Base-by-base conservation (phyloP, 1,140 invertebrate genomes). In the Mizuhopecten yessoensis region DNA sequence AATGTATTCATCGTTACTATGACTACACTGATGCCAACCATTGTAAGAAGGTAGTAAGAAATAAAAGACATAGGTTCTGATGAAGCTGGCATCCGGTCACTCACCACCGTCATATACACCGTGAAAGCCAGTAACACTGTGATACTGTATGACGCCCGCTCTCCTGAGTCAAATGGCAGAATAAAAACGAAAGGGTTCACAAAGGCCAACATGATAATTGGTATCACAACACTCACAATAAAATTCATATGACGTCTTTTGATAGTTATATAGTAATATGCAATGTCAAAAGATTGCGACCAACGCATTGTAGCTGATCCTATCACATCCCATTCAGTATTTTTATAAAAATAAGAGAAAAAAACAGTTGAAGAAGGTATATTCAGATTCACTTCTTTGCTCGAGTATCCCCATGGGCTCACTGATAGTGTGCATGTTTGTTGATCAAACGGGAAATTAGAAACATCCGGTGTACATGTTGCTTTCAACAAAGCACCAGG, bases 51-150 rank as follows among this genome's bases (percentile, higher is more conserved):
- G 42, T 45, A 90, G 45, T 88, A 92, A 34, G 87, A 86, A 39
- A 91, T 87, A 11, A 87, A 87, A 9, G 93, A 91, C 34, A 92
- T 87, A 0, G 89, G 89, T 23, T 89, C 45, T 17, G 93, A 92
- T 0, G 91, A 91, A 13, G 87, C 75, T 5, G 93, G 93, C 57
- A 93, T 90, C 23, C 87, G 34, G 9, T 87, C 90, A 34, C 89
- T 88, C n/a, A 93, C 87, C 23, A 91, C 34, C 10, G 89, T 91
- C 75, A 93, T 34, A 45, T 92, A 92, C 33, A 93, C 92, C 5
- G 93, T 91, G 15, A 92, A 86, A 5, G 93, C 89, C 17, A 93
- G 89, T 7, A 93, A 87, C 39, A 92, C 87, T 10, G 92, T 92
- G 49, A 93, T 87, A 9, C 86, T 87, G 33, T 89, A 92, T 11